Evolutionary conservation across 2,797 vertebrate species (phyloP).

Genomic region (Lycodopsis pacificus): DNA sequence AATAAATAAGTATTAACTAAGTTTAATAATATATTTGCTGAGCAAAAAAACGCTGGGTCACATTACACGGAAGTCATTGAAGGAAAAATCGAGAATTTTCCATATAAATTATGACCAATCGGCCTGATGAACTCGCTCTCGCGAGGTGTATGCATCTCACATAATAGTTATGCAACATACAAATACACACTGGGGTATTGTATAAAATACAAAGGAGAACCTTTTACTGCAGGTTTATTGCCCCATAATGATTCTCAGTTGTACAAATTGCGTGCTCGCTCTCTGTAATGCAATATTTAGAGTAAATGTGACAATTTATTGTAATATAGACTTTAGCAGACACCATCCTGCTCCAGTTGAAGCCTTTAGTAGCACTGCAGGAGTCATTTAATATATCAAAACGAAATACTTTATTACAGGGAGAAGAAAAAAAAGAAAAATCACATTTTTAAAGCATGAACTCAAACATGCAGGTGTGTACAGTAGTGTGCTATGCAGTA

Average conservation of each 20-base stretch:
- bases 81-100: not conserved
- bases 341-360: not conserved
- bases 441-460: constrained; percentile 62
- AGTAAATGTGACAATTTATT: not conserved
- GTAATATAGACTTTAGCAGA: not conserved
- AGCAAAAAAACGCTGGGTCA: not conserved
- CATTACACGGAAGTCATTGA: not conserved
- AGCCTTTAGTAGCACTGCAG: not conserved
- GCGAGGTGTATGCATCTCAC: not conserved
- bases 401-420: constrained; percentile 65
- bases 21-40: not conserved
- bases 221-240: not conserved
- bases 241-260: not conserved
- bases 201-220: not conserved
- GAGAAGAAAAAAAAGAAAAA: not conserved
- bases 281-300: not conserved
- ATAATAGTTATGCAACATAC: not conserved
- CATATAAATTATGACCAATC: not conserved
- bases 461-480: constrained; percentile 63
- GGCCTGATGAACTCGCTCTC: not conserved
- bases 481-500: constrained; percentile 65
- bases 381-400: constrained; percentile 6
- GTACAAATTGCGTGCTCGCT: not conserved
- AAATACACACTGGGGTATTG: not conserved
- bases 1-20: not conserved